A percentile compares a stretch with the other conserved stretches of the same genome.
These are phyloP conservation scores for Ornithoptera priamus DNA, from an alignment of 2,888 invertebrate genomes.

Conservation along the genomic window DNA sequence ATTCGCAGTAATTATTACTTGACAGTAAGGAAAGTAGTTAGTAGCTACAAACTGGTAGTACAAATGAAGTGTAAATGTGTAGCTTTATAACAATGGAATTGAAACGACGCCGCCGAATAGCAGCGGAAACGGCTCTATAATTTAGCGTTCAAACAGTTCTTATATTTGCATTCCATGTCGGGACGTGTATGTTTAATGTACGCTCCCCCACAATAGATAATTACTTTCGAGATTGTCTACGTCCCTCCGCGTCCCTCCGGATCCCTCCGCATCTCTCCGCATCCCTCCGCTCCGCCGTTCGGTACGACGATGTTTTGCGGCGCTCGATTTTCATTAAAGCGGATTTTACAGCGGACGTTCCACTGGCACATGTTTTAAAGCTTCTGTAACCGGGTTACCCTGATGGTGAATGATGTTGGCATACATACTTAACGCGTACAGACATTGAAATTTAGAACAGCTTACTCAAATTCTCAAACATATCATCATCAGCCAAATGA, in stretches of 20 bases:
- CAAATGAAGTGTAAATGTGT: no score
- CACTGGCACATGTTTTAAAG: slow-evolving; percentile 12
- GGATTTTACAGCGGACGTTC: slow-evolving; percentile 10
- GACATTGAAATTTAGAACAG: neutral
- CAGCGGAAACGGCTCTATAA: slow-evolving; percentile 6
- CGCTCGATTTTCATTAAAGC: slow-evolving; percentile 21
- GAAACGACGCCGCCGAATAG: slow-evolving; percentile 5
- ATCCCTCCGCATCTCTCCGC: neutral
- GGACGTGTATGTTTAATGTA: slow-evolving; percentile 14
- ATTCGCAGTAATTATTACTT: no score
- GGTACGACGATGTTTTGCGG: slow-evolving; percentile 19
- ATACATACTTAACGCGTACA: neutral
- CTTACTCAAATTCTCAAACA: slow-evolving; percentile 10
- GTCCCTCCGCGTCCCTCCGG: slow-evolving; percentile 16
- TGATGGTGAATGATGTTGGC: neutral
- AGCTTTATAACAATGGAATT: slow-evolving; percentile 4
- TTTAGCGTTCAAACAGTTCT: slow-evolving; percentile 15
- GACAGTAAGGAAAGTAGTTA: no score
- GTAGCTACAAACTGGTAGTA: no score
- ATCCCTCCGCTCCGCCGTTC: slow-evolving; percentile 12
- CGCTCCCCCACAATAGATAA: slow-evolving; percentile 25
- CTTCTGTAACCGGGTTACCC: neutral
- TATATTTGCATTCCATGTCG: slow-evolving; percentile 20
- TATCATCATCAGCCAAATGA: slow-evolving; percentile 13
- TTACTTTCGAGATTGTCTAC: slow-evolving; percentile 23